Base-by-base conservation (phyloP, 2,113 vertebrate genomes). In the Dasyprocta punctata region DNA sequence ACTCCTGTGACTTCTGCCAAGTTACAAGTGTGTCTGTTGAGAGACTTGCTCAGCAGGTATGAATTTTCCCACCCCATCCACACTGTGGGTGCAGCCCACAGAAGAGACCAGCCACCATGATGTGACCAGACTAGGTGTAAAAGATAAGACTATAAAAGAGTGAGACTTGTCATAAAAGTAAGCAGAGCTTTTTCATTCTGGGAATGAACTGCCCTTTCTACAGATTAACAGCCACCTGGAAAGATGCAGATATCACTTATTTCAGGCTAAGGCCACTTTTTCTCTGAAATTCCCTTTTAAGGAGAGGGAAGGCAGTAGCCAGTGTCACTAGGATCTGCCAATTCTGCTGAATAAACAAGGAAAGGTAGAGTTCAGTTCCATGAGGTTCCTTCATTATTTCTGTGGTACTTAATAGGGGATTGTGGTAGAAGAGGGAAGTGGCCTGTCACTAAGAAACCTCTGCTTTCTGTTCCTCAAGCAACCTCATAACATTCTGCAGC, bases 401-500 rank as follows among this genome's bases (percentile, higher is more conserved):
- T 89, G 30, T 88, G 69, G 88, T 16, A 26, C 47, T 36, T 92
- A 17, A 63, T 93, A 26, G 69, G 75, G 56, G 41, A 90, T 63
- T 75, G 5, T 54, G 47, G 36, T 58, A 87, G 44, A 67, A 86
- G 58, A 36, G 54, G 7, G 7, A 60, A 30, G 36, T 94, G 41
- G 20, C 28, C 36, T 86, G 28, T 86, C 54, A 80, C 49, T 96
- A 81, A 97, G 60, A 92, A 88, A 24, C 24, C 47, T 96, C 61
- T 97, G 65, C 69, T 97, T 97, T 97, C 38, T 96, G 87, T 96
- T 96, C 95, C 69, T 96, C 78, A 97, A 99, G 99, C 99, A 99
- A 98, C 99, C 99, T 6, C 99, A 99, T 41, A 99, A 99, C 47
- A 99, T 99, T 90, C 98, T 99, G 94, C 99, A 99, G 98, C 99